These are phyloP conservation scores for Megaceryle torquata DNA, from an alignment of 2,113 vertebrate genomes.

Conservation along the genomic window DNA sequence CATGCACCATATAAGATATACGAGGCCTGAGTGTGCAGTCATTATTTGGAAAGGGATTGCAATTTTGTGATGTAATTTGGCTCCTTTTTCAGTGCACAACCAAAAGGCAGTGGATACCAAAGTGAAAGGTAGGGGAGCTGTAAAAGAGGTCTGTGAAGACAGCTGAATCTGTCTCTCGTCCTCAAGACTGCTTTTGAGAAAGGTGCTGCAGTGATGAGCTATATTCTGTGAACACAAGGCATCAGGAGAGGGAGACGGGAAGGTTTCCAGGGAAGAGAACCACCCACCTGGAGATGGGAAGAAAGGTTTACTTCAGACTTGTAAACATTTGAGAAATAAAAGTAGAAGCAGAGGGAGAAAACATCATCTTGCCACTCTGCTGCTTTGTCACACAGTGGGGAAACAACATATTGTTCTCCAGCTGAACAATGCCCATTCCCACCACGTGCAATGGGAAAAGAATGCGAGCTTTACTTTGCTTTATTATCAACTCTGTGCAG, in stretches of 20 bases:
- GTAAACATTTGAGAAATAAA: background rate
- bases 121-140: background rate
- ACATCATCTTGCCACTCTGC: background rate
- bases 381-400: background rate
- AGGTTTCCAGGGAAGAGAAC: background rate
- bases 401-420: conserved; percentile 37
- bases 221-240: background rate
- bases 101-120: background rate
- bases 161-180: background rate
- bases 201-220: background rate
- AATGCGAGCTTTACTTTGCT: conserved; percentile 22
- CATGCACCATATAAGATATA: background rate
- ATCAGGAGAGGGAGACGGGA: background rate
- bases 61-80: background rate
- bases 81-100: background rate
- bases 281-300: background rate
- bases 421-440: conserved; percentile 31
- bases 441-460: conserved; percentile 12
- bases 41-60: background rate
- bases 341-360: background rate
- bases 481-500: conserved; percentile 56
- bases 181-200: background rate
- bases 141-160: background rate
- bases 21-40: background rate
- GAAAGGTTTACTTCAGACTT: background rate